These are phyloP conservation scores for Drosophila murphyi DNA, from an alignment of 1,140 invertebrate species.

Conservation along the genomic window DNA sequence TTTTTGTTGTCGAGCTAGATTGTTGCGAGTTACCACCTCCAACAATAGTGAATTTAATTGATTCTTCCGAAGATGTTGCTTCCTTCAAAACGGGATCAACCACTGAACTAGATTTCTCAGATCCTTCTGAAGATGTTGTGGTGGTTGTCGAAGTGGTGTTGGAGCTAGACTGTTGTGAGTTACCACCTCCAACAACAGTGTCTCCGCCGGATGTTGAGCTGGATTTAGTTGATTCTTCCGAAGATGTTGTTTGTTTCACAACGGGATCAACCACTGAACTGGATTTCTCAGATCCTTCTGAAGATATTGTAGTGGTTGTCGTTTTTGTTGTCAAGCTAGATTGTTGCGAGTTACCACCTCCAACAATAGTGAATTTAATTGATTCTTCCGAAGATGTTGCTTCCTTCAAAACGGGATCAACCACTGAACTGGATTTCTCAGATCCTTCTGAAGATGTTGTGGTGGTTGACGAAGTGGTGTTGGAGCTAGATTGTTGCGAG, in stretches of 20 bases:
- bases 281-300: not conserved
- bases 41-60: not conserved
- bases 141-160: conserved; percentile 22
- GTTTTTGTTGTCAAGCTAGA: conserved; percentile 14
- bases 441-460: conserved; percentile 1
- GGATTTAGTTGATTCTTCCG: not conserved
- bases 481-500: conserved; percentile 1
- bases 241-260: not conserved
- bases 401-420: no score
- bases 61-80: not conserved
- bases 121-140: not conserved
- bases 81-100: not conserved
- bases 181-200: not conserved
- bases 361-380: not conserved
- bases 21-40: no score
- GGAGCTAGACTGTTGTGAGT: conserved; percentile 7
- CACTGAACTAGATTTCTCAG: conserved; percentile 4
- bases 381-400: conserved; percentile 1
- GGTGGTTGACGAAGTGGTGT: no score
- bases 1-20: no score
- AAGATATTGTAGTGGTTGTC: not conserved
- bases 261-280: conserved; percentile 2
- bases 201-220: not conserved
- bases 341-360: conserved; percentile 3
- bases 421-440: not conserved